Evolutionary conservation across 2,113 vertebrate genomes (phyloP).

Genomic region (Peromyscus maniculatus): DNA sequence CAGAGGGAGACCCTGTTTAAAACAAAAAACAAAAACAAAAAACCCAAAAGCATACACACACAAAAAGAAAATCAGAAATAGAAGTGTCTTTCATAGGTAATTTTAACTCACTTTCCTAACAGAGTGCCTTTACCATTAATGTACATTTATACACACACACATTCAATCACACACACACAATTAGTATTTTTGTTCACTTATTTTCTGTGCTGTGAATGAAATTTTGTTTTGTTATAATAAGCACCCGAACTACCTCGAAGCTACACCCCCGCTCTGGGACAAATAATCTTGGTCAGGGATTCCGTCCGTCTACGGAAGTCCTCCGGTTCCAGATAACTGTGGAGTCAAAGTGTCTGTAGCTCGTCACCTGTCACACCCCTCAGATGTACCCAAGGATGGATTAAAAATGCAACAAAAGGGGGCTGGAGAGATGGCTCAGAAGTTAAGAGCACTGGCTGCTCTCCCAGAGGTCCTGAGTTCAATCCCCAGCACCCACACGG

Average conservation of each 20-base stretch:
- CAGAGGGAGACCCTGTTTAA: not conserved
- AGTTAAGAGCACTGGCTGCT: too few relatives aligned
- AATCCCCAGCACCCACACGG: too few relatives aligned
- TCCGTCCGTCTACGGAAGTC: not conserved
- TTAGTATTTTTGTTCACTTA: not conserved
- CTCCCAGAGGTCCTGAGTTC: too few relatives aligned
- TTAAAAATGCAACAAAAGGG: constrained; percentile 9
- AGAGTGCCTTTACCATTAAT: not conserved
- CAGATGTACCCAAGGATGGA: not conserved
- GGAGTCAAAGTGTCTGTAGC: not conserved
- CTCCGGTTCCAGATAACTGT: not conserved
- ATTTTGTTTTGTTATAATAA: not conserved
- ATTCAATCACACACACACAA: not conserved
- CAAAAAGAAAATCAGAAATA: constrained; percentile 46
- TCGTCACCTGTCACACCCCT: not conserved
- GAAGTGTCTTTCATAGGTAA: constrained; percentile 35
- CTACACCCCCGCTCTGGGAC: not conserved
- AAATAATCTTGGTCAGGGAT: not conserved
- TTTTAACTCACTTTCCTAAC: constrained; percentile 40
- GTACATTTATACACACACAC: not conserved
- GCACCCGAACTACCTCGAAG: not conserved
- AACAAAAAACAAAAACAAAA: not conserved
- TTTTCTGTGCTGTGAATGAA: not conserved
- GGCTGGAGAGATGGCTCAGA: too few relatives aligned
- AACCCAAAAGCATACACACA: not conserved